Base-by-base conservation (phyloP, 2,113 vertebrate genomes). In the Anolis carolinensis region DNA sequence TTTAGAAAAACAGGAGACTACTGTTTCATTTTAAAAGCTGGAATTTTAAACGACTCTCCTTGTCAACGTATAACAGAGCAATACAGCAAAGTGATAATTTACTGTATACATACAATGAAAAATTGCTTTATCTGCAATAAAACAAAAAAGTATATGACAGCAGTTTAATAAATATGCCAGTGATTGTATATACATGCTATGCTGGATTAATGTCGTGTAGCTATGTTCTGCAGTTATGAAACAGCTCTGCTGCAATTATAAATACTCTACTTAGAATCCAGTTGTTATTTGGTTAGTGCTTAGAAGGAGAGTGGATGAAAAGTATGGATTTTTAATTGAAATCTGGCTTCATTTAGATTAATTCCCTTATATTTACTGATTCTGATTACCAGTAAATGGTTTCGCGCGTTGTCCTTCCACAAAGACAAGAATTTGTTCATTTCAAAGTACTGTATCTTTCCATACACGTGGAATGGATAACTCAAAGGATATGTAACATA, bases 81-180 rank as follows among this genome's bases (percentile, higher is more conserved):
- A 78, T 30, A 39, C 8, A 83, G 79, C 34, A 50, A 59, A 88
- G 68, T 30, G 89, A 3, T 55, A 82, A 86, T 36, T 88, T 8
- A 79, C 89, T 90, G 87, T 62, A 84, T 2, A 81, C 0, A 79
- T 7, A 70, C 10, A 23, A 11, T 32, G 32, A 65, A n/a, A 77
- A 84, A 65, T n/a, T 86, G 30, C 65, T 8, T 71, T n/a, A 65
- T 14, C 79, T 84, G 21, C 65, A 90, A 62, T 84, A 83, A 88
- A 77, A 85, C 87, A 8, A 44, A 1, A 84, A 86, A 10, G 11
- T 30, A 82, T 65, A 5, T 14, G 34, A 67, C 2, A 59, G 1
- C 11, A 81, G 20, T n/a, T 90, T 91, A 82, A 81, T 70, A 84
- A 89, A 89, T 79, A 86, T 36, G 44, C 34, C 68, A 82, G 7